A percentile compares a stretch with the other conserved stretches of the same genome.
Conservation (phyloP, 2,113 vertebrate species). For the Amphilophus citrinellus region DNA sequence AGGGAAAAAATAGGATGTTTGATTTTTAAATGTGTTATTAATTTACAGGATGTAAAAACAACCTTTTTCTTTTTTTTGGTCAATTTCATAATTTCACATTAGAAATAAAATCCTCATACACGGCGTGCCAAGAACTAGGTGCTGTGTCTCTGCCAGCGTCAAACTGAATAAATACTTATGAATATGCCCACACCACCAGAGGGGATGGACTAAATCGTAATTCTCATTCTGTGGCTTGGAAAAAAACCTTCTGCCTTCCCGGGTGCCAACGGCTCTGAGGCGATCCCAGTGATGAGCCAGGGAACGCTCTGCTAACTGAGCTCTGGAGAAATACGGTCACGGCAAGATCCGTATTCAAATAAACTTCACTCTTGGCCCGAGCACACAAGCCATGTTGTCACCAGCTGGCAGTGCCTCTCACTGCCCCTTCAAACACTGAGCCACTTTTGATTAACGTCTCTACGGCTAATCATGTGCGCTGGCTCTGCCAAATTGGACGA, state of each 20-base stretch:
- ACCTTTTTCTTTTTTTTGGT: constrained; percentile 32
- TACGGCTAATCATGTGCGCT: constrained; percentile 74
- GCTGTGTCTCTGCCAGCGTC: constrained; percentile 67
- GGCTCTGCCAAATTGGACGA: constrained; percentile 77
- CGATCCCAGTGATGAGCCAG: constrained; percentile 77
- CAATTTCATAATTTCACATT: constrained; percentile 66
- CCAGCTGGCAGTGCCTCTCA: constrained; percentile 77
- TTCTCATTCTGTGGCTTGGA: constrained; percentile 73
- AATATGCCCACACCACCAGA: constrained; percentile 75
- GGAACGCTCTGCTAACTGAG: constrained; percentile 76
- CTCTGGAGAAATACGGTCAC: constrained; percentile 80
- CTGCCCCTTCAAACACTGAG: constrained; percentile 79
- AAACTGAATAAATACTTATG: constrained; percentile 74
- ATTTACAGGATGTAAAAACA: constrained; percentile 62
- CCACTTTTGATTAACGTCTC: constrained; percentile 83
- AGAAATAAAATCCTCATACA: constrained; percentile 66
- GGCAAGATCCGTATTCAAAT: constrained; percentile 81
- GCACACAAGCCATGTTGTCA: constrained; percentile 81
- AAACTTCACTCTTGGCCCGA: constrained; percentile 81
- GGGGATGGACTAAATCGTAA: constrained; percentile 72
- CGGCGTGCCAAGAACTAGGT: constrained; percentile 58
- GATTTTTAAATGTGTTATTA: constrained; percentile 65
- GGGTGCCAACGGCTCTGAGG: constrained; percentile 76
- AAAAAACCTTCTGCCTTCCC: constrained; percentile 67
- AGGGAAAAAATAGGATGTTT: constrained; percentile 45